Base-by-base conservation (phyloP, 2,113 vertebrate genomes). In the Aix galericulata region DNA sequence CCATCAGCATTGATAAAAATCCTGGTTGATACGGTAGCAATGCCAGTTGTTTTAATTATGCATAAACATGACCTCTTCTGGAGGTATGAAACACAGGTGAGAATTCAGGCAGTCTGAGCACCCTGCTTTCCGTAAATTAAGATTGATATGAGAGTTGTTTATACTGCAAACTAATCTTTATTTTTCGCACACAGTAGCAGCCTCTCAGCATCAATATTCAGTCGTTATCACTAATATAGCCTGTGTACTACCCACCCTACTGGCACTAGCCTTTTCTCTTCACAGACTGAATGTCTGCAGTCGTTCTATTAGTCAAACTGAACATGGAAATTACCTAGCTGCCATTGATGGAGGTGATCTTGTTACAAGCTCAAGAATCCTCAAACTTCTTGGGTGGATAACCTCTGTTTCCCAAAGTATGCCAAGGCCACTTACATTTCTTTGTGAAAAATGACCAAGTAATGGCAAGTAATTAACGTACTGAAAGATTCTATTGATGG, bases 121-220 rank as follows among this genome's bases (percentile, higher is more conserved):
- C 72, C 38, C 46, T 63, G 17, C 44, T 50, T 11, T 85, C 44
- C 67, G 21, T 88, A 92, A 95, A 36, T 94, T 44, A 78, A 89
- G 67, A 82, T 60, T 74, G 32, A 63, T 72, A 38, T 20, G 31
- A 74, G 66, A 73, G 13, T 68, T 68, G 40, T n/a, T 93, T 93
- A 91, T 86, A 55, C 52, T 83, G 27, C 83, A 91, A 93, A 69
- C 59, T 77, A 59, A 72, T 86, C 34, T 82, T 82, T 71, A 86
- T 59, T 59, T 66, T 72, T 80, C 73, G 50, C 38, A 55, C 29
- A 60, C 5, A 42, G 52, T 76, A 55, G 15, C 75, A 86, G 36
- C 74, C 63, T 90, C 83, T 75, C 56, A 72, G 71, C n/a, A 72
- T 66, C 64, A 60, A 7, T 67, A 44, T 40, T 86, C 36, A n/a